Percentiles rank a stretch among this genome's conserved stretches.
Evolutionary conservation across 2,888 invertebrate species (phyloP).

Genomic region (Druceiella hillmani): DNA sequence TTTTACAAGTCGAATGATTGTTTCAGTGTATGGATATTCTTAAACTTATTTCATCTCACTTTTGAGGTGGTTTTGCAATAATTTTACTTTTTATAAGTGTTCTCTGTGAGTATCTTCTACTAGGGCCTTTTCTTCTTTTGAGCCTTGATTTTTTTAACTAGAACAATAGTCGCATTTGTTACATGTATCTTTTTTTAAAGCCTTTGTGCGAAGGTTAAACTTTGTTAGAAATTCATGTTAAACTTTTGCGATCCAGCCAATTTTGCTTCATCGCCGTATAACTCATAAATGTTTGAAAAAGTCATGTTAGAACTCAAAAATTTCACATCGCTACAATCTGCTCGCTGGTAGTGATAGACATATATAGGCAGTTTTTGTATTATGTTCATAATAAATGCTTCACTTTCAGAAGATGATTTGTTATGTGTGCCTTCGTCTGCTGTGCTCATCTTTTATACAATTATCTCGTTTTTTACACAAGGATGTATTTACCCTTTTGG

Average conservation of each 20-base stretch:
- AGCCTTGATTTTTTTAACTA: constrained; percentile 8
- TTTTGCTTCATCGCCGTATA: constrained; percentile 10
- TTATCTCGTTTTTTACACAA: constrained; percentile 10
- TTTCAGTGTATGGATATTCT: constrained; percentile 8
- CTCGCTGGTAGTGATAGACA: constrained; percentile 13
- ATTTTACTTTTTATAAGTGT: constrained; percentile 10
- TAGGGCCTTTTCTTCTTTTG: constrained; percentile 9
- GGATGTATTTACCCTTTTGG: too few species aligned
- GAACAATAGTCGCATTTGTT: constrained; percentile 1
- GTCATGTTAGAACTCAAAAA: constrained; percentile 17
- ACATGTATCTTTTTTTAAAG: constrained; percentile 8
- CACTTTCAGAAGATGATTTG: constrained; percentile 12
- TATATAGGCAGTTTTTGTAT: constrained; percentile 14
- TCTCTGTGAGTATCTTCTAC: constrained; percentile 9
- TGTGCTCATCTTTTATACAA: constrained; percentile 12
- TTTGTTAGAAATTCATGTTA: constrained; percentile 7
- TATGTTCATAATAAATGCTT: constrained; percentile 13
- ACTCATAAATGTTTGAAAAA: constrained; percentile 13
- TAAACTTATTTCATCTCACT: constrained; percentile 8
- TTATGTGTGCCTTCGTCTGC: constrained; percentile 12
- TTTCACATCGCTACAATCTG: constrained; percentile 7
- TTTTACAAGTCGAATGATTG: constrained; percentile 14
- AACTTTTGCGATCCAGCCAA: constrained; percentile 6
- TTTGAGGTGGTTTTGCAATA: constrained; percentile 11
- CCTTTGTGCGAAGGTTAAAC: constrained; percentile 6